Conservation (phyloP, 2,888 invertebrate species). For the Aricia artaxerxes region DNA sequence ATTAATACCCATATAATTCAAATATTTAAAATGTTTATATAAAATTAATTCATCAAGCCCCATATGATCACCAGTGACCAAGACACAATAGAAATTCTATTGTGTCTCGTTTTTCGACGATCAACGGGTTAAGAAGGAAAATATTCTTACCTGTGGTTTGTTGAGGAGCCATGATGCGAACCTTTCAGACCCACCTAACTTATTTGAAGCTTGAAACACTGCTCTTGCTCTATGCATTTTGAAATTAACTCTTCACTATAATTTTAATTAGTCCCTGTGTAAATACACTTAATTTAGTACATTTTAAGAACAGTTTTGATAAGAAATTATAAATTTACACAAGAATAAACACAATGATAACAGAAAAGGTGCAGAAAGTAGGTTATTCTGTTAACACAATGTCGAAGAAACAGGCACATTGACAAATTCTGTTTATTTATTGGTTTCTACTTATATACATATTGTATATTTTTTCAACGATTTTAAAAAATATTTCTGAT, state of each 20-base stretch:
- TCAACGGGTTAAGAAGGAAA: no score
- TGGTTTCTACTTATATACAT: conserved; percentile 32
- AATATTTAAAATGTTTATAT: background rate
- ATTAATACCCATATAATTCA: background rate
- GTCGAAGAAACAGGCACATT: conserved; percentile 49
- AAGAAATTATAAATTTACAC: conserved; percentile 1
- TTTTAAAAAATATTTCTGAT: background rate
- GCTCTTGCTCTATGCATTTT: conserved; percentile 91
- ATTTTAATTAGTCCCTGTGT: conserved; percentile 36
- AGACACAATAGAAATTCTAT: no score
- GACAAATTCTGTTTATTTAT: conserved; percentile 41
- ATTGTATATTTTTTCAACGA: background rate
- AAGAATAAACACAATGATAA: conserved; percentile 36
- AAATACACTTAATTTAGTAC: conserved; percentile 10
- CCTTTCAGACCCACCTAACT: conserved; percentile 84
- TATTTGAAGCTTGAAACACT: conserved; percentile 83
- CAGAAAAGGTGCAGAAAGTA: conserved; percentile 50
- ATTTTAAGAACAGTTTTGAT: background rate
- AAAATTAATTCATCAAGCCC: background rate
- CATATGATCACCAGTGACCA: no score
- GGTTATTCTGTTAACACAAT: conserved; percentile 49
- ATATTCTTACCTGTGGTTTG: conserved; percentile 69
- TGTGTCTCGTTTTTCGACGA: no score
- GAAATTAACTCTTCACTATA: conserved; percentile 47
- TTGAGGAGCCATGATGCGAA: conserved; percentile 90